Evolutionary conservation across 2,113 vertebrate genomes (phyloP).

Genomic region (Trematocara stigmaticum): DNA sequence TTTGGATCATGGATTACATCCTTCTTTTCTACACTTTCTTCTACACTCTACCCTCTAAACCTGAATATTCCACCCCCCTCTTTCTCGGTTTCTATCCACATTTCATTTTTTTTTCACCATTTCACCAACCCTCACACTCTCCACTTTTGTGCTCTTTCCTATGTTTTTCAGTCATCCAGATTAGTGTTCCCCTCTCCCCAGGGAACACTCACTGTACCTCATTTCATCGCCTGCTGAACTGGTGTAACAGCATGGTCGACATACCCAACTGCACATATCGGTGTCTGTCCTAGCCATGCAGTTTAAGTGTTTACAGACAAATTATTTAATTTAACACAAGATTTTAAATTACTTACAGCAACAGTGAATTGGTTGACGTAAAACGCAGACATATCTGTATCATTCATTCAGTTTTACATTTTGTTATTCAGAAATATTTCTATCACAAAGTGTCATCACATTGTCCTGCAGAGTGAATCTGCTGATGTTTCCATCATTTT

Average conservation of each 20-base stretch:
- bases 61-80: neutral
- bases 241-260: slow-evolving; percentile 1
- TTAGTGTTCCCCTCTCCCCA: slow-evolving; percentile 32
- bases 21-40: slow-evolving; percentile 9
- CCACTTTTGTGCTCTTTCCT: slow-evolving; percentile 3
- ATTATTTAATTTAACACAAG: neutral
- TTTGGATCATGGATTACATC: slow-evolving; percentile 64
- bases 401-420: neutral
- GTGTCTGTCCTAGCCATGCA: neutral
- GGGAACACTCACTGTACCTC: slow-evolving; percentile 31
- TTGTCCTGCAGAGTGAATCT: neutral
- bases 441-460: neutral
- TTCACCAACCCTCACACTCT: neutral
- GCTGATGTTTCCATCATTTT: neutral
- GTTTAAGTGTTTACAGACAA: neutral
- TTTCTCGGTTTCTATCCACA: neutral
- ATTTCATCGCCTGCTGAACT: slow-evolving; percentile 24
- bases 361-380: neutral
- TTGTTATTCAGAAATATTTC: neutral
- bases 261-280: neutral
- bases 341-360: neutral
- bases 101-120: slow-evolving; percentile 11
- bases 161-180: slow-evolving; percentile 56
- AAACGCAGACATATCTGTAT: neutral
- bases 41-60: slow-evolving; percentile 15